phyloP scores from a whole-genome alignment of 1,140 invertebrate species.

The Temnothorax longispinosus region DNA sequence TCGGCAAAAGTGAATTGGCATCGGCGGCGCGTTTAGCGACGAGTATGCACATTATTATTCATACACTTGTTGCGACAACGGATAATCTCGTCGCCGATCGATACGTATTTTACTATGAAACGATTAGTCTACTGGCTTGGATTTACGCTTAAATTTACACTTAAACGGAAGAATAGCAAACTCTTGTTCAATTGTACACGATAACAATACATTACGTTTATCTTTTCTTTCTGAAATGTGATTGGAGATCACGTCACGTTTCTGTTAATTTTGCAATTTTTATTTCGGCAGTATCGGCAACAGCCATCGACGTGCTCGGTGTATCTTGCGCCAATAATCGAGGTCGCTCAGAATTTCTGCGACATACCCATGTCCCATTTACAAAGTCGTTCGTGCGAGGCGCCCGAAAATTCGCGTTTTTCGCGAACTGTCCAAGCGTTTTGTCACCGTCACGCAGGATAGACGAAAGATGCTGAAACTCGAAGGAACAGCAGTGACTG shows the following conservation, averaged over 20 bases:
- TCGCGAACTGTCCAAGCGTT: not conserved
- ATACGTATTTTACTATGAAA: constrained; percentile 16
- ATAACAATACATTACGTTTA: not conserved
- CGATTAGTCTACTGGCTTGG: not conserved
- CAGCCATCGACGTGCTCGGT: not conserved
- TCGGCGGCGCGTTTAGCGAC: not conserved
- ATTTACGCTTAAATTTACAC: constrained; percentile 4
- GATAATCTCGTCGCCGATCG: not conserved
- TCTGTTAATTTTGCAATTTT: constrained; percentile 15
- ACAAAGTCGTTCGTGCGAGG: not conserved
- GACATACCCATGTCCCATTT: constrained; percentile 1
- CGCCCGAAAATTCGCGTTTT: not conserved
- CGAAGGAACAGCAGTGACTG: too few species aligned
- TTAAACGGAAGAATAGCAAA: not conserved
- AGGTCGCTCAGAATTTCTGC: constrained; percentile 10
- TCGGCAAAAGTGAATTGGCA: constrained; percentile 11
- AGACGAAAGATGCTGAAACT: not conserved
- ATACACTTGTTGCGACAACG: constrained; percentile 40
- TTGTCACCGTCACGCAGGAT: not conserved
- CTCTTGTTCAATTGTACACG: not conserved
- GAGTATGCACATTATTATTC: constrained; percentile 31
- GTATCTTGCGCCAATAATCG: constrained; percentile 5
- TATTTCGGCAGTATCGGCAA: constrained; percentile 6
- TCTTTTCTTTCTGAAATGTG: not conserved
- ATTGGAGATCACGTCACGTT: not conserved